Base-by-base conservation (phyloP, 1,140 invertebrate species). In the Yoshiicerus persimilis region DNA sequence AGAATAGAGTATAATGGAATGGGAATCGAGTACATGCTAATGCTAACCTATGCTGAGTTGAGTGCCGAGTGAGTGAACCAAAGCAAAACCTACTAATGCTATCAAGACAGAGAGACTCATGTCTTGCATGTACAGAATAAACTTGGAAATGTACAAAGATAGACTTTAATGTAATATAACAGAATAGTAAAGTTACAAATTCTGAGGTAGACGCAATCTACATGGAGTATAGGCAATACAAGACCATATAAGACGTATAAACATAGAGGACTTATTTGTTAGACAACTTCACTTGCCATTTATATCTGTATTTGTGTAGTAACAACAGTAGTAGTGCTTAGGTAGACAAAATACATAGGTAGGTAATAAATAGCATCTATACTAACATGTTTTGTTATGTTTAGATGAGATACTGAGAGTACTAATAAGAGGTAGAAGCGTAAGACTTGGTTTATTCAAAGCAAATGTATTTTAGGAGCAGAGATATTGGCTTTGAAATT, bases 401-500 rank as follows among this genome's bases (percentile, higher is more conserved):
- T 16, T 70, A 11, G 23, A 27, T 11, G 25, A 27, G 27, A 27
- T 27, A 27, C n/a, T n/a, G n/a, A n/a, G n/a, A n/a, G n/a, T n/a
- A n/a, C n/a, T n/a, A n/a, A n/a, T n/a, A n/a, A n/a, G n/a, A n/a
- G n/a, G n/a, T n/a, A n/a, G n/a, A n/a, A n/a, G 64, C 8, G 11
- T 70, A 70, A 70, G 23, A 70, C 6, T 27, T 25, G 2, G 23
- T 30, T 13, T 1, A 70, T 30, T 70, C 64, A 27, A 70, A 70
- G 75, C 75, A 34, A 80, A 80, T 80, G 75, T 80, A 80, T 38
- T 80, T 80, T 38, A 80, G 34, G 75, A 30, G 34, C 9, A 80
- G 34, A 80, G 30, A 80, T 32, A 80, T 80, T 80, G 30, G 34
- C 75, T 80, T 80, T 80, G 75, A 80, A 80, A 80, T 80, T 80